Evolutionary conservation across 2,797 vertebrate genomes (phyloP), one percentile per base, ranked within the genome.

Genomic region (Catamblyrhynchus diadema): DNA sequence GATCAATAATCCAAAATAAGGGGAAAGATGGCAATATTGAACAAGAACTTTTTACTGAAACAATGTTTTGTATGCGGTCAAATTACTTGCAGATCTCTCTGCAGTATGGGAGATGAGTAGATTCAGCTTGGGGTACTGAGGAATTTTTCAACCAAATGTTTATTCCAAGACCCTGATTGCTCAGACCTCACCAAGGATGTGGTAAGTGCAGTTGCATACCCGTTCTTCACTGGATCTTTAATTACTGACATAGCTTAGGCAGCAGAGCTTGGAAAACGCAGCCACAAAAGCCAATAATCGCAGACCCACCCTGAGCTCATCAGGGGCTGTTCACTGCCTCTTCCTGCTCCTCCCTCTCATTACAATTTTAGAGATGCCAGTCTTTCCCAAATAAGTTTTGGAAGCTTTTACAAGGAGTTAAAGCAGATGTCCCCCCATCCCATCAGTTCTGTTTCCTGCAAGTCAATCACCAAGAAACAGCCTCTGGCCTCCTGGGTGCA

Each of bases 121-220:
- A 72, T 65, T 70, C 35, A 25, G 35, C 73, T 44, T 0, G 0
- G 19, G 39, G 42, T 54, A 51, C n/a, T 5, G 44, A 91, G 25
- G 87, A 81, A 89, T 94, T 92, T 75, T 94, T 81, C 78, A 81
- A 41, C 78, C 50, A 35, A 87, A 85, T 57, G 25, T 94, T 89
- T 92, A 75, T 72, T 89, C 90, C 79, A 59, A 57, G 75, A 69
- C n/a, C 11, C 59, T 41, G 71, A 72, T 54, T 61, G 74, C 71
- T 65, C 67, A 89, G 81, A 89, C 71, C 85, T 93, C 82, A 74
- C 41, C 44, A 66, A 80, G 48, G 88, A 93, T 42, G 60, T 64
- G 90, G 82, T 65, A 91, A 87, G 82, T 37, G 32, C 44, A 80
- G 59, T 37, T 53, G n/a, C 53, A 18, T 14, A 91, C n/a, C 56